These are phyloP conservation scores for Pogonognathellus flavescens DNA, from an alignment of 1,140 invertebrate genomes.

Conservation along the genomic window DNA sequence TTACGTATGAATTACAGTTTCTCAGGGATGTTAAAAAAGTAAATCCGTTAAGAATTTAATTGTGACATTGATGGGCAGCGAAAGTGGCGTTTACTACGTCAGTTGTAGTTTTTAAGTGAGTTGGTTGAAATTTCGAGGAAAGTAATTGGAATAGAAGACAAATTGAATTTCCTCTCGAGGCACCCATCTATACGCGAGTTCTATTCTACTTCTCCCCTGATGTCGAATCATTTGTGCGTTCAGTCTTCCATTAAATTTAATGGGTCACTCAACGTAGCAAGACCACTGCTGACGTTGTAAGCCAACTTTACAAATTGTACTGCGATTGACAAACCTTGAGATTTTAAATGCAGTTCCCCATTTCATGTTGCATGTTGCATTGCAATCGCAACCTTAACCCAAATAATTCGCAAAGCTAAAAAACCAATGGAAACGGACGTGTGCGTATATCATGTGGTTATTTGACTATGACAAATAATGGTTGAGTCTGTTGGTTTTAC, in stretches of 20 bases:
- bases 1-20: neutral
- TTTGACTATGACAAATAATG: too few species aligned
- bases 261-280: slow-evolving; percentile 19
- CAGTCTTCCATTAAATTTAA: slow-evolving; percentile 23
- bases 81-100: neutral
- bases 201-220: neutral
- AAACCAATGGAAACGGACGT: too few species aligned
- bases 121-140: neutral
- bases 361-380: neutral
- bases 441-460: too few species aligned
- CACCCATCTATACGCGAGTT: neutral
- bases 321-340: neutral
- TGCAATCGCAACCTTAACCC: neutral
- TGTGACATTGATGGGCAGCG: neutral
- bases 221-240: neutral
- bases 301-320: neutral
- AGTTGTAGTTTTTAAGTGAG: too few species aligned
- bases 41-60: neutral
- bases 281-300: neutral
- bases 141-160: slow-evolving; percentile 23
- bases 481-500: too few species aligned
- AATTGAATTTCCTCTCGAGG: neutral
- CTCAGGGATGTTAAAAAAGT: neutral
- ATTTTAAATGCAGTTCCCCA: slow-evolving; percentile 20
- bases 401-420: neutral